A percentile compares a stretch with the other conserved stretches of the same genome.
Evolutionary conservation across 2,888 invertebrate species (phyloP).

Genomic region (Eristalinus aeneus): DNA sequence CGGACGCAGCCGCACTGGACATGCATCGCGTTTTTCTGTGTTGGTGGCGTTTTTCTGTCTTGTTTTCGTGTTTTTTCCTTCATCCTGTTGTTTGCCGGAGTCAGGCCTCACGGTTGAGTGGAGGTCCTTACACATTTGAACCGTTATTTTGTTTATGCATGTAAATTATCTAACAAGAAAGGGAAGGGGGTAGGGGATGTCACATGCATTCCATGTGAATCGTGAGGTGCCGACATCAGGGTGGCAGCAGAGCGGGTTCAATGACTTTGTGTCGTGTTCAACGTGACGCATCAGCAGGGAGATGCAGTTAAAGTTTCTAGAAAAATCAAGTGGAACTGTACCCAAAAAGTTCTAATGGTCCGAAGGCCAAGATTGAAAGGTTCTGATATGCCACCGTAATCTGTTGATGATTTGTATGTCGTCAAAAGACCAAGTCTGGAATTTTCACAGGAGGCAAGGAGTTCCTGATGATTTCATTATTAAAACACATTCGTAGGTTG

Average conservation of each 20-base stretch:
- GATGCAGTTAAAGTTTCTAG: neutral
- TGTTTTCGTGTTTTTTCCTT: neutral
- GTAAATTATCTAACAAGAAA: neutral
- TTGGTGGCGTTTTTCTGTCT: neutral
- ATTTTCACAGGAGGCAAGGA: too few relatives aligned
- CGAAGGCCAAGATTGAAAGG: too few relatives aligned
- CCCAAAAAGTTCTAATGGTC: too few relatives aligned
- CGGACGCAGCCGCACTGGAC: conserved; percentile 5
- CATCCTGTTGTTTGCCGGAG: neutral
- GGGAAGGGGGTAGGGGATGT: neutral
- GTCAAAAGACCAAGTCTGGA: too few relatives aligned
- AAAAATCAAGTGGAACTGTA: neutral
- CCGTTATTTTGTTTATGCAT: neutral
- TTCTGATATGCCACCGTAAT: too few relatives aligned
- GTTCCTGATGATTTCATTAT: too few relatives aligned
- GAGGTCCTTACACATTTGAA: neutral
- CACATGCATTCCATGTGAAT: neutral
- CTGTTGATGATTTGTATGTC: too few relatives aligned
- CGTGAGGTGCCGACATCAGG: neutral
- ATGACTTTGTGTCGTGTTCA: neutral
- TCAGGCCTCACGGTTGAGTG: neutral
- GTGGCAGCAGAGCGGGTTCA: neutral
- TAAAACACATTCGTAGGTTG: too few relatives aligned
- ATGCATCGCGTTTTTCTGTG: neutral
- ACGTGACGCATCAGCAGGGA: neutral